Base-by-base conservation (phyloP, 1,140 invertebrate species). In the Eurosta solidaginis region DNA sequence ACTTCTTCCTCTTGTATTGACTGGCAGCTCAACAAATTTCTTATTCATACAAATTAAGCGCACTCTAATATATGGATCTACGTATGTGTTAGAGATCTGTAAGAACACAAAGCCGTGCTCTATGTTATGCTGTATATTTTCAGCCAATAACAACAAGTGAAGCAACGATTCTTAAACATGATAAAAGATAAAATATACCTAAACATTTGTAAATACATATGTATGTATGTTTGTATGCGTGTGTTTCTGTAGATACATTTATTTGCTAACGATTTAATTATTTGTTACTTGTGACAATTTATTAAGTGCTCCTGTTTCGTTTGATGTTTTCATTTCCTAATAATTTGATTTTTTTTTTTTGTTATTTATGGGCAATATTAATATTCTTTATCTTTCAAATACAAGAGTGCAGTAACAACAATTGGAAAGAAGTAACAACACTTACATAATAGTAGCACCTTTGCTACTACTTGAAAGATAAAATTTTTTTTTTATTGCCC, bases 391-490 rank as follows among this genome's bases (percentile, higher is more conserved):
- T 86, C 84, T 82, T 86, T 85, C 78, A 80, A 85, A 85, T 80
- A 81, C 82, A 33, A 78, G 50, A 73, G 54, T 59, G 52, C 42
- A 77, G 54, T 33, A 77, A 42, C 25, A 76, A 33, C 40, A 76
- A 49, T 52, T 40, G 33, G 47, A 40, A 25, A 45, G 50, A 76
- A 29, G 29, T 20, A 49, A 76, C 50, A 76, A 76, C 20, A 44
- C 29, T 22, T 33, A 79, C 54, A 44, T 79, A 78, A 74, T 78
- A 82, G 83, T 86, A 86, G 85, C 83, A 86, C 82, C 85, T 86
- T 86, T 80, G 83, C 83, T 83, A 83, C 85, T 86, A 86, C 85
- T 86, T 86, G 85, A 86, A 85, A 86, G 85, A 86, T 86, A 86
- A 86, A 79, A 86, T 77, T 84, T 81, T 86, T n/a, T n/a, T 86